phyloP scores from a whole-genome alignment of 2,113 vertebrate species.

The Megalops atlanticus region DNA sequence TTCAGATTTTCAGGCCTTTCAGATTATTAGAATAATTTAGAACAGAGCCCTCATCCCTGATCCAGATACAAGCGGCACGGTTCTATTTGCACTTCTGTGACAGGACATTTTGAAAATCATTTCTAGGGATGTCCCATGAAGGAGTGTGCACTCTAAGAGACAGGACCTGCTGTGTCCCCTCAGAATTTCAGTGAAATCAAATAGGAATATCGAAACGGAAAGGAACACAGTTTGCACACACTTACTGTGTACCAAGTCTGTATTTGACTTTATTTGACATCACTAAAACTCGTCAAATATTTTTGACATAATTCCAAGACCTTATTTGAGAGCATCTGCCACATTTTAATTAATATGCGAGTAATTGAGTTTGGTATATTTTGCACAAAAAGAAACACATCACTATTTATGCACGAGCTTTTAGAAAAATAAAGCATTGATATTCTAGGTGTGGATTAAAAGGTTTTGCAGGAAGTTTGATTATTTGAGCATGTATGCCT shows the following conservation, averaged over 20 bases:
- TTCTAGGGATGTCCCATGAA: background rate
- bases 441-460: too few species aligned
- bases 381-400: background rate
- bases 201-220: too few species aligned
- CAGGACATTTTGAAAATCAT: background rate
- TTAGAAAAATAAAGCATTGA: too few species aligned
- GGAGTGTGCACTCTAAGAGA: too few species aligned
- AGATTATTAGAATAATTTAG: background rate
- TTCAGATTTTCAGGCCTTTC: background rate
- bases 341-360: background rate
- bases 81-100: background rate
- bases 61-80: background rate
- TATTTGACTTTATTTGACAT: background rate
- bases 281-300: background rate
- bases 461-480: too few species aligned
- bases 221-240: too few species aligned
- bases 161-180: too few species aligned
- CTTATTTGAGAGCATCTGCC: too few species aligned
- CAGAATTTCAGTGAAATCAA: too few species aligned
- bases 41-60: background rate
- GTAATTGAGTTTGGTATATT: background rate
- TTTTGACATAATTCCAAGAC: background rate
- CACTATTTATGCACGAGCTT: too few species aligned
- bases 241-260: background rate
- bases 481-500: too few species aligned